phyloP scores from a whole-genome alignment of 2,888 invertebrate genomes.

The Metallyticus violacea region DNA sequence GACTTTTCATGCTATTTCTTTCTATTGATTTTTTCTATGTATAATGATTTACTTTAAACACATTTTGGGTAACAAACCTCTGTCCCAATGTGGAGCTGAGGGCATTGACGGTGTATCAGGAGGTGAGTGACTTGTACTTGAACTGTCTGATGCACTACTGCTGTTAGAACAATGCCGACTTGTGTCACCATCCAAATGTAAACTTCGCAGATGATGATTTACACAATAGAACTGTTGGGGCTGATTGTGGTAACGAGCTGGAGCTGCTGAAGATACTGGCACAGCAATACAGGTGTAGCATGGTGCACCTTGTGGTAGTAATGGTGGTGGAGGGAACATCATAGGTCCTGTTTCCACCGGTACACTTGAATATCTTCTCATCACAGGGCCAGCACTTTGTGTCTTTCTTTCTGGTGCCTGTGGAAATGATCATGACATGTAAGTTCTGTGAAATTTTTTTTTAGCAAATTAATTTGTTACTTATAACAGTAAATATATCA shows the following conservation, averaged over 20 bases:
- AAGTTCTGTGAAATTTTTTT: too few relatives aligned
- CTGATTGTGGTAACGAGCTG: conserved; percentile 32
- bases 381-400: conserved; percentile 3
- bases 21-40: too few relatives aligned
- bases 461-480: too few relatives aligned
- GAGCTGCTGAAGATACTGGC: conserved; percentile 38
- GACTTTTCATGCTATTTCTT: too few relatives aligned
- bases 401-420: conserved; percentile 21
- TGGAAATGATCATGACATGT: background rate
- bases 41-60: too few relatives aligned
- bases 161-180: conserved; percentile 53
- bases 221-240: conserved; percentile 46
- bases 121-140: conserved; percentile 54
- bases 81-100: conserved; percentile 29
- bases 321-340: conserved; percentile 44
- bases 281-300: conserved; percentile 46
- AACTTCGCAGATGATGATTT: conserved; percentile 48
- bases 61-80: conserved; percentile 10
- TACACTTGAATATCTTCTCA: background rate
- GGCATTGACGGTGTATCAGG: conserved; percentile 51
- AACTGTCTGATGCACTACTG: conserved; percentile 50
- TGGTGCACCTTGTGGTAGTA: conserved; percentile 39
- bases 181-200: conserved; percentile 51
- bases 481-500: too few relatives aligned
- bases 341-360: conserved; percentile 36